Conservation (phyloP, 64 coral and sea anemone genomes). For the Stichodactyla helianthus region DNA sequence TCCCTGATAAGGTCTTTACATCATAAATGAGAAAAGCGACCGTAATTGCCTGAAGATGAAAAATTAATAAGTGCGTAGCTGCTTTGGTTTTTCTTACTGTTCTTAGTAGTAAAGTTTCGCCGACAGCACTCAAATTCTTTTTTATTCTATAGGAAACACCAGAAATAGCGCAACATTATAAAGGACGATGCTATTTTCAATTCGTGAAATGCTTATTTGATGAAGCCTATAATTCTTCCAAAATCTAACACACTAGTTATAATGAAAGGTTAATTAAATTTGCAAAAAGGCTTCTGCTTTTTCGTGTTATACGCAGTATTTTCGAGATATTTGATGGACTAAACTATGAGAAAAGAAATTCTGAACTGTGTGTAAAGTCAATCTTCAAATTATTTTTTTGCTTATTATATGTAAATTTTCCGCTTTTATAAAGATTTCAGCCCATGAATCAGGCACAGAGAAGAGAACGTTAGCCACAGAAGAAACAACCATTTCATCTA, state of each 20-base stretch:
- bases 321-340: too few relatives aligned
- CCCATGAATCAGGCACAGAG: background rate
- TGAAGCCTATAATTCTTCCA: background rate
- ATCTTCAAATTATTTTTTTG: background rate
- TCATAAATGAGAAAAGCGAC: conserved; percentile 7
- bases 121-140: background rate
- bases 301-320: too few relatives aligned
- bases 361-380: too few relatives aligned
- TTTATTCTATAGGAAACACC: too few relatives aligned
- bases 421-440: background rate
- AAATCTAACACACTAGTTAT: background rate
- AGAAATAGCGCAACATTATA: background rate
- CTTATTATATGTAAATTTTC: background rate
- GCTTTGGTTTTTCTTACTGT: background rate
- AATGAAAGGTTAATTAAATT: too few relatives aligned
- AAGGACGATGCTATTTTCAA: background rate
- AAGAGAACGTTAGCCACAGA: background rate
- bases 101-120: background rate
- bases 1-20: conserved; percentile 12
- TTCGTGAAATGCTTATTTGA: background rate
- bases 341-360: too few relatives aligned
- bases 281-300: background rate
- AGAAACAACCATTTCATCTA: background rate
- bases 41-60: conserved; percentile 15
- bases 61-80: background rate